phyloP scores from a whole-genome alignment of 2,113 vertebrate genomes.

The Vidua macroura region DNA sequence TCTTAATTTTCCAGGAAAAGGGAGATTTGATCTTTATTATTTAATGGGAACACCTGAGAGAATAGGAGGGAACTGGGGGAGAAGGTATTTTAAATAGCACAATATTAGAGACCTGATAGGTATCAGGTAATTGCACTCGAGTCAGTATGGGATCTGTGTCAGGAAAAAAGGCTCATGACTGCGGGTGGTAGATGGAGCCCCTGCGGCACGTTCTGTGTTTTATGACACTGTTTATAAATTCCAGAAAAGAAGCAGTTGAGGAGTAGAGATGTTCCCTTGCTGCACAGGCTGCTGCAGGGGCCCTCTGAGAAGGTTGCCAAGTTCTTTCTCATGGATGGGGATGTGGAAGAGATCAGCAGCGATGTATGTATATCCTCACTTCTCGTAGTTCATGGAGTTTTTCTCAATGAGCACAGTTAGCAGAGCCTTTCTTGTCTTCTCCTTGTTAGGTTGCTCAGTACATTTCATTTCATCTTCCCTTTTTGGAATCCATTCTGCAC shows the following conservation, averaged over 20 bases:
- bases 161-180: no score
- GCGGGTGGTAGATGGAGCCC: neutral
- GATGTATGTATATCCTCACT: conserved; percentile 72
- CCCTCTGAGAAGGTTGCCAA: conserved; percentile 86
- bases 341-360: conserved; percentile 88
- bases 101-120: neutral
- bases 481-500: conserved; percentile 83
- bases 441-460: conserved; percentile 87
- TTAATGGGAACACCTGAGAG: neutral
- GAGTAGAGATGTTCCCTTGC: conserved; percentile 80
- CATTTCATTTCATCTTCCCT: conserved; percentile 84
- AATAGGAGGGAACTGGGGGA: neutral
- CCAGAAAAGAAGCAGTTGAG: conserved; percentile 86
- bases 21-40: neutral
- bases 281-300: conserved; percentile 89
- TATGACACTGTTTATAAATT: neutral
- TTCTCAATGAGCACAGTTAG: fast-evolving
- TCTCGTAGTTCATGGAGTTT: neutral
- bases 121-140: no score
- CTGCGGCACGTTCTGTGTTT: neutral
- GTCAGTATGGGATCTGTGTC: neutral
- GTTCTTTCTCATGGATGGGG: conserved; percentile 91
- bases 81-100: no score
- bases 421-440: neutral
- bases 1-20: neutral